Percentiles rank a stretch among this genome's conserved stretches.
These are phyloP conservation scores for Ecliptopera silaceata DNA, from an alignment of 2,888 invertebrate genomes.

Conservation along the genomic window DNA sequence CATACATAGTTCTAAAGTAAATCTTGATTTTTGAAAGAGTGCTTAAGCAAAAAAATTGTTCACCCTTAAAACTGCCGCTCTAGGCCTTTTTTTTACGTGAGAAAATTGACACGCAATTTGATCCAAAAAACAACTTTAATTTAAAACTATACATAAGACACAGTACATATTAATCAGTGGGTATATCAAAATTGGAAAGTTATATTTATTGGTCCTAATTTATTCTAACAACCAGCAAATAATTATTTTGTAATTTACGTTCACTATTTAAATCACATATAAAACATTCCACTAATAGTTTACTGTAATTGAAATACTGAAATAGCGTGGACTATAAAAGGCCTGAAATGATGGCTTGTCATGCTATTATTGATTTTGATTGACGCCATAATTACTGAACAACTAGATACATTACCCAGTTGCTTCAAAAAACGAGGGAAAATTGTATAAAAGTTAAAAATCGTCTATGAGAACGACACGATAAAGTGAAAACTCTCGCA, in stretches of 20 bases:
- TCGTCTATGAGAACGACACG: too few species aligned
- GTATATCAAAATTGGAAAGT: background rate
- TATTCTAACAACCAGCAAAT: background rate
- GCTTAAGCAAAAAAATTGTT: too few species aligned
- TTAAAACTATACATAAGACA: background rate
- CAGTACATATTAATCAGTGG: too few species aligned
- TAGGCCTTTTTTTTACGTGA: too few species aligned
- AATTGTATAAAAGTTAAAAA: too few species aligned
- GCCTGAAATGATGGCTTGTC: slow-evolving; percentile 19
- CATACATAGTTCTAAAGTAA: too few species aligned
- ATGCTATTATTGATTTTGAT: slow-evolving; percentile 33
- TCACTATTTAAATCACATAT: background rate
- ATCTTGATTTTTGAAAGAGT: too few species aligned
- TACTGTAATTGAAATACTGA: slow-evolving; percentile 3
- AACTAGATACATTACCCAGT: background rate
- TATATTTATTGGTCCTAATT: background rate
- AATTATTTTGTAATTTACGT: background rate
- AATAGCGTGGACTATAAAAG: slow-evolving; percentile 14
- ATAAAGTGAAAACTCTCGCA: too few species aligned
- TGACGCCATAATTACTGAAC: background rate
- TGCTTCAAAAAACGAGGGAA: too few species aligned
- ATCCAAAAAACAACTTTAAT: too few species aligned
- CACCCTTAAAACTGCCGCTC: too few species aligned
- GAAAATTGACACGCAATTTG: too few species aligned
- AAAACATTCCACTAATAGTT: background rate